phyloP scores from a whole-genome alignment of 1,140 invertebrate species.

The Zaprionus inermis region DNA sequence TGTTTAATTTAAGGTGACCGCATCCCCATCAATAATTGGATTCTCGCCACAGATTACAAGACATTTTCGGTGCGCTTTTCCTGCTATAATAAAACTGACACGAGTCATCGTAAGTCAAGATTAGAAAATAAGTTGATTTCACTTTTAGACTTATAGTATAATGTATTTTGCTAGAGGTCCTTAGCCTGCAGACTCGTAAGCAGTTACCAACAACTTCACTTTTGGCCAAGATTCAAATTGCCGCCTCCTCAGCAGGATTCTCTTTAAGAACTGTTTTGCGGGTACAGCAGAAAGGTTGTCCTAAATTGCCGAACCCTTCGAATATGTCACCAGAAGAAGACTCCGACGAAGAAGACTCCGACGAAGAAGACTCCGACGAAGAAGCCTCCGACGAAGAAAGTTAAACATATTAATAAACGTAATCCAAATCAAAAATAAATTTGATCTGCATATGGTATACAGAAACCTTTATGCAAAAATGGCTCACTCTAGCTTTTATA shows the following conservation, averaged over 20 bases:
- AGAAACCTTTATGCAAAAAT: too few species aligned
- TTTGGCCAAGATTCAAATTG: neutral
- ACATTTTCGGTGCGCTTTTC: slow-evolving; percentile 16
- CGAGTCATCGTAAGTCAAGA: neutral
- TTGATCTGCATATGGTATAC: too few species aligned
- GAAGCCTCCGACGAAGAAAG: too few species aligned
- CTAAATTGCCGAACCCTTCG: neutral
- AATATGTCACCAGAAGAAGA: too few species aligned
- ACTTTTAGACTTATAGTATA: neutral
- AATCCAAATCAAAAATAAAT: too few species aligned
- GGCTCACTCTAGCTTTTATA: too few species aligned
- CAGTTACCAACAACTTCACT: neutral
- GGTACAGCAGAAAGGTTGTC: neutral
- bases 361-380: too few species aligned
- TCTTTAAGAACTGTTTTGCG: neutral
- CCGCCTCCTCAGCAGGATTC: neutral
- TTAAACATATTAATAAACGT: too few species aligned
- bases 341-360: too few species aligned
- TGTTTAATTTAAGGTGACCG: neutral
- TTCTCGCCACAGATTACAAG: slow-evolving; percentile 5
- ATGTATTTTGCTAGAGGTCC: neutral
- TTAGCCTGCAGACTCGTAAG: neutral
- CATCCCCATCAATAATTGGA: neutral
- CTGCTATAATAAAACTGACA: neutral
- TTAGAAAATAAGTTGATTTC: neutral